Evolutionary conservation across 2,113 vertebrate genomes (phyloP).

Genomic region (human (Homo sapiens)): GRCh38 chr14:39982501-39983000

Average conservation of each 20-base stretch:
- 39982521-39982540: not conserved
- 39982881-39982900: not conserved
- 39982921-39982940: not conserved
- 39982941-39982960: not conserved
- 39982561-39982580: not conserved
- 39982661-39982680: not conserved
- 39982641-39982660: not conserved
- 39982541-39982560: not conserved
- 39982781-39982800: not conserved
- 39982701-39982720: not conserved
- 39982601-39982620: not conserved
- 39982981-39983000: not conserved
- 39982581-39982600: not conserved
- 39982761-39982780: not conserved
- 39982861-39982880: not conserved
- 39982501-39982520: not conserved
- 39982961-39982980: not conserved
- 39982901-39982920: not conserved
- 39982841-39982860: not conserved
- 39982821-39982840: not conserved
- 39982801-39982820: not conserved
- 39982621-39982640: not conserved
- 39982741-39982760: not conserved
- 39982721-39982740: not conserved
- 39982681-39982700: not conserved